Base-by-base conservation (phyloP, 2,797 vertebrate genomes). In the Chrysocyon brachyurus region DNA sequence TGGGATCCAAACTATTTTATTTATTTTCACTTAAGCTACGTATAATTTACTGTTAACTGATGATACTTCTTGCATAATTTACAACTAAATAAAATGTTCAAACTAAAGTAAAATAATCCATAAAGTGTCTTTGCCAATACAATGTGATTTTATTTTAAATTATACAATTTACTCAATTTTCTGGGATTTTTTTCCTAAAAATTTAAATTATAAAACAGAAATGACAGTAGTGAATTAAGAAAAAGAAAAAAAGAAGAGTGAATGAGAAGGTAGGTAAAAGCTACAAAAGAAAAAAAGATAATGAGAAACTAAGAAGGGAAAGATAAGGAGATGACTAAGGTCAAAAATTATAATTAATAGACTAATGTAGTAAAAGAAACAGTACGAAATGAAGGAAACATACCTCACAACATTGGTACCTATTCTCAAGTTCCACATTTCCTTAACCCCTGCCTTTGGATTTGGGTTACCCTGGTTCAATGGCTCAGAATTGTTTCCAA, bases 41-140 rank as follows among this genome's bases (percentile, higher is more conserved):
- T 26, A 66, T 54, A 56, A 75, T 22, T 91, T 86, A 61, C 56
- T 78, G 31, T 31, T 91, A 54, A 63, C 0, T 73, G 56, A 24
- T 26, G 16, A n/a, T 36, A 6, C 70, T 26, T 90, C 54, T 70
- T 77, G 40, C 5, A 72, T 0, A 52, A 81, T 8, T 5, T 87
- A 57, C 16, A 90, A 56, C 64, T 57, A 91, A 88, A 66, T 78
- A 63, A 94, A 92, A 92, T 4, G 9, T 46, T 59, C 7, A 81
- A 75, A 73, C 0, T 96, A 87, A 96, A 82, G 46, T 59, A 77
- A 87, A 78, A 75, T 21, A 52, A 70, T 68, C 3, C 12, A n/a
- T 24, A 21, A n/a, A 40, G 54, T 9, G 1, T 31, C 0, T 59
- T 11, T 52, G 12, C 4, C 2, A 59, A 17, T 49, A 54, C 3